Percentiles rank a stretch among this genome's conserved stretches.
Evolutionary conservation across 2,113 vertebrate genomes (phyloP).

Genomic region (Strix uralensis): DNA sequence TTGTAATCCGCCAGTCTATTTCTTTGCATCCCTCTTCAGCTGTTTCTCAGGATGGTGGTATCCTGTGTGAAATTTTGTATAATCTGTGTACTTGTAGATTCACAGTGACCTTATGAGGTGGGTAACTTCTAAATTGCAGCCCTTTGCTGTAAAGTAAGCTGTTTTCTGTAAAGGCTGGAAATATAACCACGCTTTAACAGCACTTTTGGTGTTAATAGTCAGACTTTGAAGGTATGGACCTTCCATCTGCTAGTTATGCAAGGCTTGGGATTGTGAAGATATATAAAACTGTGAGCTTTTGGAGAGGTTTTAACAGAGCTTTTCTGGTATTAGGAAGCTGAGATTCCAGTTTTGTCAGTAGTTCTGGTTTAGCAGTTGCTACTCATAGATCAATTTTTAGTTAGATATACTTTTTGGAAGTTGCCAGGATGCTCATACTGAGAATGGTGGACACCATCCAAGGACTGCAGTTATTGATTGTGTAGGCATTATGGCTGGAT

Average conservation of each 20-base stretch:
- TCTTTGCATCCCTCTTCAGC: neutral
- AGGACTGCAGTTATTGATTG: neutral
- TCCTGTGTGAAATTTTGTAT: neutral
- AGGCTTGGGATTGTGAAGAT: neutral
- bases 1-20: neutral
- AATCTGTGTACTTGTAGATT: neutral
- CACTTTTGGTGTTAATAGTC: neutral
- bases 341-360: neutral
- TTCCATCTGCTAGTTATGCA: neutral
- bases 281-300: neutral
- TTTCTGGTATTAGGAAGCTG: neutral
- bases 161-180: neutral
- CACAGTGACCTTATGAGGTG: neutral
- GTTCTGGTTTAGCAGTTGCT: neutral
- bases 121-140: neutral
- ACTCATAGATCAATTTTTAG: neutral
- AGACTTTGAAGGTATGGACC: neutral
- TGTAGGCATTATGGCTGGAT: neutral
- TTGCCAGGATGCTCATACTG: neutral
- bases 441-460: neutral
- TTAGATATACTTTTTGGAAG: neutral
- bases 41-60: neutral
- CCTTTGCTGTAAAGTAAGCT: neutral
- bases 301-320: neutral
- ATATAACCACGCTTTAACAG: neutral